phyloP scores from a whole-genome alignment of 2,113 vertebrate species.

The Phrynosoma blainvillii region DNA sequence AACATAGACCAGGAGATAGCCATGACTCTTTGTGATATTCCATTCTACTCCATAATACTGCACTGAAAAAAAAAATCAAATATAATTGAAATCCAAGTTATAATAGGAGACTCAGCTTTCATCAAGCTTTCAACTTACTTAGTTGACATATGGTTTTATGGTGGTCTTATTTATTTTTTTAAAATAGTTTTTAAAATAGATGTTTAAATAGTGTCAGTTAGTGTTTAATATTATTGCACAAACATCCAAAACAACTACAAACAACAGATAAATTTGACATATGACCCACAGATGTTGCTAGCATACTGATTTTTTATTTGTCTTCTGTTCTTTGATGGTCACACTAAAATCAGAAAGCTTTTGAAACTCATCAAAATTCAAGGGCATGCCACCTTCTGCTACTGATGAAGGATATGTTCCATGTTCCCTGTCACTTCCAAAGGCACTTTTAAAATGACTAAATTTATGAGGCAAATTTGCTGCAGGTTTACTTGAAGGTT shows the following conservation, averaged over 20 bases:
- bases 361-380: background rate
- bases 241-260: conserved; percentile 11
- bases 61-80: background rate
- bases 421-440: background rate
- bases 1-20: too few relatives aligned
- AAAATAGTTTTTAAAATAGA: background rate
- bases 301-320: background rate
- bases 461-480: background rate
- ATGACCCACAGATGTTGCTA: too few relatives aligned
- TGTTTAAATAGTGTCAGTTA: conserved; percentile 33
- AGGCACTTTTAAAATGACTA: background rate
- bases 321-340: background rate
- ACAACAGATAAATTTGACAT: too few relatives aligned
- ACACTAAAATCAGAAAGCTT: background rate
- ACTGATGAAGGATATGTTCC: background rate
- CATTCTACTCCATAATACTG: background rate
- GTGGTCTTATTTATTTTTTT: conserved; percentile 15
- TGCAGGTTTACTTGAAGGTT: background rate
- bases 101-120: conserved; percentile 8
- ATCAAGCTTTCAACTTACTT: conserved; percentile 4
- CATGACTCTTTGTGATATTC: background rate
- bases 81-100: background rate
- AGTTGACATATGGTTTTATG: conserved; percentile 13
- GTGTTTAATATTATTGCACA: conserved; percentile 29
- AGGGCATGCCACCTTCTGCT: background rate